Conservation (phyloP, 1,140 invertebrate genomes). For the Chironomus striatipennis region DNA sequence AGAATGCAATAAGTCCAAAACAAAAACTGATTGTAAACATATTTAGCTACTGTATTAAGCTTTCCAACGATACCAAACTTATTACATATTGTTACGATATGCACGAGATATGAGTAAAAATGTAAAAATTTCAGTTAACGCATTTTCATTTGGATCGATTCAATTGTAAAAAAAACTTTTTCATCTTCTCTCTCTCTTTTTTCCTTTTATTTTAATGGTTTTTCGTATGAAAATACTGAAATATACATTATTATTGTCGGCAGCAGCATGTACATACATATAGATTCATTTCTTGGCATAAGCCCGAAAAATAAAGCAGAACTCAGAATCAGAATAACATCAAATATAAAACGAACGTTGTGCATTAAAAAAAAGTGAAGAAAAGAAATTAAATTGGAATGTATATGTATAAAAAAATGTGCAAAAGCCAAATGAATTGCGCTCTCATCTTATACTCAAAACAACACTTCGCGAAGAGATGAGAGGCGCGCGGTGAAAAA, state of each 20-base stretch:
- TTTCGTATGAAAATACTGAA: not conserved
- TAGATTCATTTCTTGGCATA: not conserved
- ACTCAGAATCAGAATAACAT: conserved; percentile 8
- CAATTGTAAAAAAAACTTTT: too few relatives aligned
- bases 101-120: too few relatives aligned
- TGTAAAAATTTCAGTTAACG: too few relatives aligned
- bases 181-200: too few relatives aligned
- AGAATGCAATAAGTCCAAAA: too few relatives aligned
- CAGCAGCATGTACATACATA: not conserved
- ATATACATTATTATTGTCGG: conserved; percentile 5
- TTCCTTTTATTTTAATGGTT: not conserved
- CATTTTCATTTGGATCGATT: too few relatives aligned
- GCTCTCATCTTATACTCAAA: not conserved
- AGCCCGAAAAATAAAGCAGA: not conserved
- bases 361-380: not conserved
- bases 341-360: not conserved
- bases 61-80: too few relatives aligned
- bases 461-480: not conserved
- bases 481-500: not conserved
- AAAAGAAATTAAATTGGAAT: conserved; percentile 22
- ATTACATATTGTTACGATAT: too few relatives aligned
- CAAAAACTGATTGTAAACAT: too few relatives aligned
- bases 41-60: too few relatives aligned
- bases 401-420: conserved; percentile 6
- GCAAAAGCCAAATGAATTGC: conserved; percentile 18